Evolutionary conservation across 2,888 invertebrate genomes (phyloP).

Genomic region (Galeopsomyia nigrocyanea): DNA sequence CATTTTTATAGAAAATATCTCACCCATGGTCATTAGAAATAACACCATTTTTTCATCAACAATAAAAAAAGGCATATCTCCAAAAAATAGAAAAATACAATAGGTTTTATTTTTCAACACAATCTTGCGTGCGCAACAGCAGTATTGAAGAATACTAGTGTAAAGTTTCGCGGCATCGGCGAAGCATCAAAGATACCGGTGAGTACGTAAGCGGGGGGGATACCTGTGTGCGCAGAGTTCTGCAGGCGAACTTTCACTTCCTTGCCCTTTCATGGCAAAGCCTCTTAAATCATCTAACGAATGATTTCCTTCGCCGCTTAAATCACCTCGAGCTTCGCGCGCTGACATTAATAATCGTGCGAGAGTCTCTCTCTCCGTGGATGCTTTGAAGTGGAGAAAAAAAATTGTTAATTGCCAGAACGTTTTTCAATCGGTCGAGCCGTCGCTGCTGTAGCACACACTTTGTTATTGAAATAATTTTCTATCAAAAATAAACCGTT

Average conservation of each 20-base stretch:
- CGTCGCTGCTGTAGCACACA: not conserved
- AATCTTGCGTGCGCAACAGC: not conserved
- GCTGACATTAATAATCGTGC: constrained; percentile 32
- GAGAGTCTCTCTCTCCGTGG: too few relatives aligned
- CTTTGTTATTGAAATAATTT: constrained; percentile 12
- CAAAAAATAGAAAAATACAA: not conserved
- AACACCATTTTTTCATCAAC: constrained; percentile 8
- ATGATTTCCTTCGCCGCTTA: constrained; percentile 22
- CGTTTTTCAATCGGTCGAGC: constrained; percentile 19
- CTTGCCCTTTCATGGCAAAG: constrained; percentile 35
- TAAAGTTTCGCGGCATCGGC: constrained; percentile 15
- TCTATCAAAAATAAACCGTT: not conserved
- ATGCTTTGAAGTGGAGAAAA: not conserved
- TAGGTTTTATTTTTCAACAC: constrained; percentile 4
- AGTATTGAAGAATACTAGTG: not conserved
- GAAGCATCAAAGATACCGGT: constrained; percentile 27
- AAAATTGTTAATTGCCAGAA: constrained; percentile 10
- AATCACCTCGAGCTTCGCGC: not conserved
- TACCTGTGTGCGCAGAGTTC: not conserved
- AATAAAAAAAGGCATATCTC: not conserved
- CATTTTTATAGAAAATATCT: constrained; percentile 26
- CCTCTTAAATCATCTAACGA: constrained; percentile 39
- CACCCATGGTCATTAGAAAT: constrained; percentile 4
- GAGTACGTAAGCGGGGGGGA: constrained; percentile 7
- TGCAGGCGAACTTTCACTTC: constrained; percentile 35